Evolutionary conservation across 2,888 invertebrate genomes (phyloP).

Genomic region (Thymelicus sylvestris): DNA sequence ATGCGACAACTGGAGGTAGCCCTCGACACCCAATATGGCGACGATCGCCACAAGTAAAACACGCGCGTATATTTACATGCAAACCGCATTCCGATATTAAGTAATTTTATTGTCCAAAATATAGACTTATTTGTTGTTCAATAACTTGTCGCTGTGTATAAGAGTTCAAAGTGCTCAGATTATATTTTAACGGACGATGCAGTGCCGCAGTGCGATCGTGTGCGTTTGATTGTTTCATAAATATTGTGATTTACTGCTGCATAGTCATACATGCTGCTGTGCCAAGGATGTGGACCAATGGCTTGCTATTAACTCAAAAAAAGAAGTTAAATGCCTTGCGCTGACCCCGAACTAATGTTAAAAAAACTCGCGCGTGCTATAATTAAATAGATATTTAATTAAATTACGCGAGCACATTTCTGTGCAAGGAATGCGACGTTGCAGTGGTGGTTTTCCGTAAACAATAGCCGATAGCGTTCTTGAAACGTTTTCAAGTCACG

Average conservation of each 20-base stretch:
- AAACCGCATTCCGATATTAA: conserved; percentile 41
- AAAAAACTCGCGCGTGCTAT: not conserved
- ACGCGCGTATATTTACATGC: conserved; percentile 72
- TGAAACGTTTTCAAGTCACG: conserved; percentile 22
- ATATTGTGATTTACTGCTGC: conserved; percentile 34
- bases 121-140: conserved; percentile 34
- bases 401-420: conserved; percentile 32
- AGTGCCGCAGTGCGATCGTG: conserved; percentile 68
- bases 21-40: conserved; percentile 81
- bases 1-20: conserved; percentile 67
- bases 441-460: conserved; percentile 30
- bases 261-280: conserved; percentile 18
- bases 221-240: conserved; percentile 49
- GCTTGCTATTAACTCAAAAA: conserved; percentile 9
- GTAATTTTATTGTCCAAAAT: conserved; percentile 34
- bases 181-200: conserved; percentile 43
- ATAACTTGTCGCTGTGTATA: conserved; percentile 33
- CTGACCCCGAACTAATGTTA: not conserved
- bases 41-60: conserved; percentile 73
- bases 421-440: conserved; percentile 28
- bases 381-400: conserved; percentile 26
- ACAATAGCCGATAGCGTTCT: conserved; percentile 36
- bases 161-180: conserved; percentile 28
- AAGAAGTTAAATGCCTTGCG: not conserved
- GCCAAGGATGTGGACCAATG: conserved; percentile 46